Conservation (phyloP, 2,113 vertebrate species). For the Rhinogobius similis region DNA sequence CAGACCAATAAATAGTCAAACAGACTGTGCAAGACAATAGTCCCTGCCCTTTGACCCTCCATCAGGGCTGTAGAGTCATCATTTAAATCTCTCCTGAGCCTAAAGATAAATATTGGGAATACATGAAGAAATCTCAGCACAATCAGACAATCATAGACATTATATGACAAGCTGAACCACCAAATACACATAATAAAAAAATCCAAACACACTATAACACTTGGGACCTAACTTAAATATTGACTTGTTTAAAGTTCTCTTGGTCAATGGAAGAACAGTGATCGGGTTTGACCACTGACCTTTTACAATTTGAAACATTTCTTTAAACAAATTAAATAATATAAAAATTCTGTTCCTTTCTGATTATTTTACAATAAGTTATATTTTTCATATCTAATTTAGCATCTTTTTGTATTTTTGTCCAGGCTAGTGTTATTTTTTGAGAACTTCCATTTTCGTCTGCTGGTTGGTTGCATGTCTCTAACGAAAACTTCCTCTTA, state of each 20-base stretch:
- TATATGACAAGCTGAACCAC: neutral
- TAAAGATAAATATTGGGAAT: neutral
- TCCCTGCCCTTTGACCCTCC: neutral
- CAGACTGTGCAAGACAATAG: neutral
- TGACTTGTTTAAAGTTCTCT: neutral
- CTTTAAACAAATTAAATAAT: too few species aligned
- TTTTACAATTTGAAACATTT: too few species aligned
- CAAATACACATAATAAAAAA: neutral
- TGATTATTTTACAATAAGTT: too few species aligned
- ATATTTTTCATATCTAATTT: too few species aligned
- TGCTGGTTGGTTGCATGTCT: too few species aligned
- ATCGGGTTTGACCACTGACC: constrained; percentile 57
- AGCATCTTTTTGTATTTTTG: too few species aligned
- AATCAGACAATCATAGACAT: neutral
- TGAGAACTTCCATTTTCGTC: too few species aligned
- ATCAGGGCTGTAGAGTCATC: neutral
- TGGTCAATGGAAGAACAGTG: constrained; percentile 42
- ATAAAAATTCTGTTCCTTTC: too few species aligned
- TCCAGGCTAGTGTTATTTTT: too few species aligned
- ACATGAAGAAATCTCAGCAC: neutral
- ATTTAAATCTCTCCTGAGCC: neutral
- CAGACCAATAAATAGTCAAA: neutral
- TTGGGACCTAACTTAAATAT: neutral
- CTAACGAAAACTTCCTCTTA: too few species aligned
- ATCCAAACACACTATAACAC: neutral